Evolutionary conservation across 2,888 invertebrate genomes (phyloP).

Genomic region (Coremacera marginata): DNA sequence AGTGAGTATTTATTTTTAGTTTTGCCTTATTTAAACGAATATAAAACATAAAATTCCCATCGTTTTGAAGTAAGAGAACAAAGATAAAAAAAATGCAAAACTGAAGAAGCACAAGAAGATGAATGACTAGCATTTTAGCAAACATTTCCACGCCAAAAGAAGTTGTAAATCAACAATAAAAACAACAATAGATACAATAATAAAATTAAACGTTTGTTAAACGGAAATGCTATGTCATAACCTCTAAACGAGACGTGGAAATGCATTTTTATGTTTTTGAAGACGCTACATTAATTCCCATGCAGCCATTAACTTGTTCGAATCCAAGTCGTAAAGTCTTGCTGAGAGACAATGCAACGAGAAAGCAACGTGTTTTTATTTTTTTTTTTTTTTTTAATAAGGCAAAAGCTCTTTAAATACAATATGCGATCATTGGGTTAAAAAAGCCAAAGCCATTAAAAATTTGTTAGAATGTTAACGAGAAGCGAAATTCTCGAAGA

Average conservation of each 20-base stretch:
- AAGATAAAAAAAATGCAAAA: neutral
- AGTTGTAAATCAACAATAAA: neutral
- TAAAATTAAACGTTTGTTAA: conserved; percentile 24
- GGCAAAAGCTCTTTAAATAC: neutral
- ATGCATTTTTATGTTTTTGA: neutral
- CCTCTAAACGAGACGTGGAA: neutral
- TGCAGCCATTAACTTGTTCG: conserved; percentile 3
- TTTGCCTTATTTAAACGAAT: neutral
- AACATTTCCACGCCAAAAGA: neutral
- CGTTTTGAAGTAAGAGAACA: neutral
- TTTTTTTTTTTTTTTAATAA: neutral
- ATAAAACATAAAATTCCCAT: neutral
- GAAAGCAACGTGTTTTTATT: conserved; percentile 7
- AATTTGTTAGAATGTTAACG: neutral
- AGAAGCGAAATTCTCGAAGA: neutral
- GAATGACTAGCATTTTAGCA: neutral
- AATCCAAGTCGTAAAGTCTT: neutral
- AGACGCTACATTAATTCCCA: neutral
- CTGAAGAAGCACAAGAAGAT: neutral
- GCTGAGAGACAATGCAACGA: conserved; percentile 13
- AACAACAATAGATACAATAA: neutral
- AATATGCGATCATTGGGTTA: neutral
- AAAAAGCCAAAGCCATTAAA: neutral
- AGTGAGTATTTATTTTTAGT: conserved; percentile 71
- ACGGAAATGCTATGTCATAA: conserved; percentile 37